Conservation (phyloP, 1,140 invertebrate genomes). For the Apis mellifera region Amel_HAv3.1 CM009940.2:7647501-7648000, state of each 20-base stretch:
- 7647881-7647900: constrained; percentile 57
- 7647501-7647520: too few species aligned
- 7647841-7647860: constrained; percentile 61
- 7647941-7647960: constrained; percentile 37
- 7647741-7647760: constrained; percentile 65
- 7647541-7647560: background rate
- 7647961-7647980: background rate
- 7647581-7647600: constrained; percentile 16
- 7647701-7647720: constrained; percentile 61
- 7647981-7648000: background rate
- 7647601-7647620: too few species aligned
- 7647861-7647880: constrained; percentile 40
- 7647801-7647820: constrained; percentile 41
- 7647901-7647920: constrained; percentile 66
- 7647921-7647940: constrained; percentile 65
- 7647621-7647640: background rate
- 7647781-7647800: constrained; percentile 63
- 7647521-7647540: too few species aligned
- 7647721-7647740: constrained; percentile 60
- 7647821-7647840: constrained; percentile 58
- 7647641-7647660: background rate
- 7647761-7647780: constrained; percentile 67
- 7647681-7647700: constrained; percentile 47
- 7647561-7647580: background rate
- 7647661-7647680: constrained; percentile 23